These are phyloP conservation scores for Thamnaconus septentrionalis DNA, from an alignment of 2,113 vertebrate species.

Conservation along the genomic window DNA sequence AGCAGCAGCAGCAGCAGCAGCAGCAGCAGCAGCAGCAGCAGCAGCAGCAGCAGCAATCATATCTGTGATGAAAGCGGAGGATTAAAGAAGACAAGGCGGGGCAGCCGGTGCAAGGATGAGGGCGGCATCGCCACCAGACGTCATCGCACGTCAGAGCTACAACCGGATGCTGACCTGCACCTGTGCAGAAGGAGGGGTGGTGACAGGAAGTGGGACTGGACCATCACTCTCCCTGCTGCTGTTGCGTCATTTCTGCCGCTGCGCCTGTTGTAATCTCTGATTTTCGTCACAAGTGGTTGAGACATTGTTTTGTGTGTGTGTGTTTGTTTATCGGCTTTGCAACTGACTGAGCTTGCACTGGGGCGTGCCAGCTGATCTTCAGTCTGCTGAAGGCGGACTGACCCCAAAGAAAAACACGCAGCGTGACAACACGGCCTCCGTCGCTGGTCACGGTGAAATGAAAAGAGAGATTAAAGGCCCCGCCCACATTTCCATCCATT, in stretches of 20 bases:
- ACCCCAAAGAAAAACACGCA: not conserved
- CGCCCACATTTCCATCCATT: no score
- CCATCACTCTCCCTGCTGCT: not conserved
- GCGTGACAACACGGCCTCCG: no score
- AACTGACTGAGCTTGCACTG: conserved; percentile 26
- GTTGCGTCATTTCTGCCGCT: conserved; percentile 24
- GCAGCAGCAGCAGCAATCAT: conserved; percentile 20
- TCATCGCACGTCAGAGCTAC: not conserved
- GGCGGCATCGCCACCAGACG: conserved; percentile 13
- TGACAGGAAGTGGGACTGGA: not conserved
- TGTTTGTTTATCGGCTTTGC: conserved; percentile 16
- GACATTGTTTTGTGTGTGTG: not conserved
- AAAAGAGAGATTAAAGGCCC: no score
- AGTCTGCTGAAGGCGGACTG: no score
- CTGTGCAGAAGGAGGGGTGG: not conserved
- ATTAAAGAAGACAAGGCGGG: conserved; percentile 26
- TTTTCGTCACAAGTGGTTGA: conserved; percentile 20
- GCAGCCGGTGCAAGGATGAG: conserved; percentile 17
- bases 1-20: conserved; percentile 9
- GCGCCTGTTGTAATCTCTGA: conserved; percentile 47
- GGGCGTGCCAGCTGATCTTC: not conserved
- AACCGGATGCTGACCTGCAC: not conserved
- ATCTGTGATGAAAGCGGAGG: conserved; percentile 31
- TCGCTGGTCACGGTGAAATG: no score
- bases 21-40: conserved; percentile 8